These are phyloP conservation scores for Ichneumoninae sp. DNA, from an alignment of 2,888 invertebrate genomes.

Conservation along the genomic window DNA sequence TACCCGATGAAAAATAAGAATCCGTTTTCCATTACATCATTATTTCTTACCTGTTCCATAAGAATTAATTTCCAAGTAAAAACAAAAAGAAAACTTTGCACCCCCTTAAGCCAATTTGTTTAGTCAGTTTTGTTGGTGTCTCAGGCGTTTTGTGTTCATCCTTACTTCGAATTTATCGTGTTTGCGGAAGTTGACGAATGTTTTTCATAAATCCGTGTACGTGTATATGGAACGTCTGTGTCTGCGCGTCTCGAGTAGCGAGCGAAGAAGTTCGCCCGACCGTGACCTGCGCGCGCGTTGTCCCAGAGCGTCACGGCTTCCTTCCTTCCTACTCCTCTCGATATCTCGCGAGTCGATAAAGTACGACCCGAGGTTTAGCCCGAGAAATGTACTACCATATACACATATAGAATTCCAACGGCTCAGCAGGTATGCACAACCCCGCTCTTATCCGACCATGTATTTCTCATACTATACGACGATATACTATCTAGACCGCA, in stretches of 20 bases:
- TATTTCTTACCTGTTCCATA: neutral
- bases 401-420: neutral
- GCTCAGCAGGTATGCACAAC: neutral
- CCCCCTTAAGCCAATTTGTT: neutral
- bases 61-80: neutral
- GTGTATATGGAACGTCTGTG: neutral
- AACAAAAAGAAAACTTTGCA: neutral
- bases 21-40: neutral
- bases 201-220: neutral
- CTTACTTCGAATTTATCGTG: neutral
- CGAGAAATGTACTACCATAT: neutral
- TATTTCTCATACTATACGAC: constrained; percentile 9
- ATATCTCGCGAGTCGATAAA: constrained; percentile 68
- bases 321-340: constrained; percentile 57
- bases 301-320: constrained; percentile 56
- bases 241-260: constrained; percentile 6
- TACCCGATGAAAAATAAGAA: neutral
- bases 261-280: constrained; percentile 55
- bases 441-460: constrained; percentile 10
- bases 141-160: neutral
- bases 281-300: constrained; percentile 65
- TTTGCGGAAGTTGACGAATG: neutral
- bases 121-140: neutral
- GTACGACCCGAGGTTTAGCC: constrained; percentile 57
- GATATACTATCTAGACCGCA: constrained; percentile 65